A percentile compares a stretch with the other conserved stretches of the same genome.
These are phyloP conservation scores for Mimas tiliae DNA, from an alignment of 2,888 invertebrate genomes.

Conservation along the genomic window DNA sequence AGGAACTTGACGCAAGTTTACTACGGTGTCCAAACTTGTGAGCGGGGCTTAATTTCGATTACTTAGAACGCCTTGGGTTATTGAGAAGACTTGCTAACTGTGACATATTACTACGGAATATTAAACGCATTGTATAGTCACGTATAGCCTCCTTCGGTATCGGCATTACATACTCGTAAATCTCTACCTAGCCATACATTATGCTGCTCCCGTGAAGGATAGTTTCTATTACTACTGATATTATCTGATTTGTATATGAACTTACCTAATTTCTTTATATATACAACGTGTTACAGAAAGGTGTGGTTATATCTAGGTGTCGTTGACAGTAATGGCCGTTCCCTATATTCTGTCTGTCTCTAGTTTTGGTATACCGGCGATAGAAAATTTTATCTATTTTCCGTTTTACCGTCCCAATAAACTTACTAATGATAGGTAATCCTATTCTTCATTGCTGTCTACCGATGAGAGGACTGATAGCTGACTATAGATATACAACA, in stretches of 20 bases:
- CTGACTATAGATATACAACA: too few species aligned
- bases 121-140: conserved; percentile 22
- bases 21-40: conserved; percentile 50
- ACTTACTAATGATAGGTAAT: too few species aligned
- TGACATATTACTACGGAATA: conserved; percentile 39
- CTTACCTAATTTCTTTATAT: background rate
- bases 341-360: too few species aligned
- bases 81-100: conserved; percentile 42
- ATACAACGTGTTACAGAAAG: too few species aligned
- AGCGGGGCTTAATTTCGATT: conserved; percentile 49
- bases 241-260: background rate
- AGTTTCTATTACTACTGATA: conserved; percentile 8
- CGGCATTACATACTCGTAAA: background rate
- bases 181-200: background rate
- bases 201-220: background rate
- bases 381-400: too few species aligned
- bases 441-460: too few species aligned
- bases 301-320: too few species aligned
- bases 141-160: conserved; percentile 8
- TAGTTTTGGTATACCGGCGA: too few species aligned
- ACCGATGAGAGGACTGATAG: too few species aligned
- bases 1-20: conserved; percentile 45
- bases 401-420: too few species aligned
- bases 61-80: conserved; percentile 49
- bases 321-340: too few species aligned